Evolutionary conservation across 2,797 vertebrate species (phyloP), one percentile per base, ranked within the genome.

Genomic region (Denticeps clupeoides): DNA sequence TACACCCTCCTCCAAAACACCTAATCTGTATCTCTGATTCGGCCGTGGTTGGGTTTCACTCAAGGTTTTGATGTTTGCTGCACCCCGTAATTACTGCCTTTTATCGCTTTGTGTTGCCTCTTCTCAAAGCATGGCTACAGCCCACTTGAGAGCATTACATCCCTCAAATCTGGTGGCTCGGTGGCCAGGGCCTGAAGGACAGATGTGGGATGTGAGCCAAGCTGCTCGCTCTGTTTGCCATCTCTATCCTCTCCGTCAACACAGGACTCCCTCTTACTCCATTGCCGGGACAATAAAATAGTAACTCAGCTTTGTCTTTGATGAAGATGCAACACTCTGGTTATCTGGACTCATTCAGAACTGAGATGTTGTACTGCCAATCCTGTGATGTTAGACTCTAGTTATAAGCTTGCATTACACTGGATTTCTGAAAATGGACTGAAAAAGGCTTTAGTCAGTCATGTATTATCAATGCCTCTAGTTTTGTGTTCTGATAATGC

Each of bases 161-260:
- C 70, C 63, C 63, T 63, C 65, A 71, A 63, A 70, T 75, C 72
- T 73, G 67, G 53, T 58, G 4, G 23, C 28, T 68, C 53, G 56
- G 61, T 57, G 59, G 44, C 41, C 54, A 61, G 41, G 60, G 68
- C 63, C 56, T 37, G 62, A 68, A 51, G 66, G 64, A 67, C 78
- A 84, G 81, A 83, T 79, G 75, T 69, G 70, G 69, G 73, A 68
- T 64, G 56, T 67, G 69, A 67, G 72, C 73, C 72, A 72, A 68
- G 72, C 72, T 76, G 69, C 66, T 69, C 48, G 46, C 27, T 10
- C 60, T 81, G 67, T 79, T 79, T 75, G 73, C 72, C 51, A 49
- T 77, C 69, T 68, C 67, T 63, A 73, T 80, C 79, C 73, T 65
- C 67, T 80, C 50, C 58, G 80, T 83, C 78, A 85, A 82, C 79